These are phyloP conservation scores for Kryphioiulus occultus DNA, from an alignment of 2,888 invertebrate genomes.

Conservation along the genomic window DNA sequence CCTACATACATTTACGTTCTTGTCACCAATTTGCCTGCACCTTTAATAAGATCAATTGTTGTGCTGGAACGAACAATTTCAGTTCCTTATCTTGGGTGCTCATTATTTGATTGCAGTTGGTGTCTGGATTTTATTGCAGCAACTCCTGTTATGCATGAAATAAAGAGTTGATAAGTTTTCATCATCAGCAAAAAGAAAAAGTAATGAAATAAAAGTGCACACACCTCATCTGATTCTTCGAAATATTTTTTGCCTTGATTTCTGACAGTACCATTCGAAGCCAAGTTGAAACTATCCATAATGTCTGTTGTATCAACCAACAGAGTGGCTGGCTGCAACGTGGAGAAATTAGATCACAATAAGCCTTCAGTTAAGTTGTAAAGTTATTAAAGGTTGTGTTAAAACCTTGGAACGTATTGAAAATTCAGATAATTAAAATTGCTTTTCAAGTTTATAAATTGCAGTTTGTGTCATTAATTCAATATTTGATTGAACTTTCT, in stretches of 20 bases:
- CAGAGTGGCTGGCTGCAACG: slow-evolving; percentile 48
- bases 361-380: not conserved
- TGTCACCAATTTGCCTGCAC: not conserved
- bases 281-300: slow-evolving; percentile 22
- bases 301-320: slow-evolving; percentile 46
- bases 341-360: not conserved
- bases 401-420: no score
- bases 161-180: not conserved
- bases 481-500: no score
- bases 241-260: slow-evolving; percentile 20
- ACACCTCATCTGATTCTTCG: slow-evolving; percentile 51
- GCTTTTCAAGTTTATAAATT: no score
- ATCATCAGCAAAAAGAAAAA: not conserved
- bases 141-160: slow-evolving; percentile 43
- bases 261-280: slow-evolving; percentile 28
- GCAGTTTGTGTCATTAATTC: no score
- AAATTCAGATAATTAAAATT: no score
- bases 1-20: not conserved
- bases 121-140: slow-evolving; percentile 20
- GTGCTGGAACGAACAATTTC: not conserved
- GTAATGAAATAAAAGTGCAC: not conserved
- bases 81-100: not conserved
- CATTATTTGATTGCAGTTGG: not conserved
- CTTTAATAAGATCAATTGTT: slow-evolving; percentile 8
- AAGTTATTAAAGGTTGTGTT: not conserved